Evolutionary conservation across 2,113 vertebrate species (phyloP).

Genomic region (Aldabrachelys gigantea): DNA sequence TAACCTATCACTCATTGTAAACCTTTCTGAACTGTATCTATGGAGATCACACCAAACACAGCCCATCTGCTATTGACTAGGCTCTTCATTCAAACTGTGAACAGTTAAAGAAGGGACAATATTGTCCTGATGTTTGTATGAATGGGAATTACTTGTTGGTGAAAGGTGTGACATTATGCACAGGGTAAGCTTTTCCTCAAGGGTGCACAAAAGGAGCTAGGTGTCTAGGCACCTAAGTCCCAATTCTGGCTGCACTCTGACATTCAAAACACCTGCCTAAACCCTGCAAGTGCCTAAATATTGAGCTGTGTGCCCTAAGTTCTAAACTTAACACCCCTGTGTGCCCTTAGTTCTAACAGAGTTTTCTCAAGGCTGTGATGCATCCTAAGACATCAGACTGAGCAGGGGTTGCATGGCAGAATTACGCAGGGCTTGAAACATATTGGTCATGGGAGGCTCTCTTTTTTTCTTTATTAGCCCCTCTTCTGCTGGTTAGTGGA

Average conservation of each 20-base stretch:
- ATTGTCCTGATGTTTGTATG: neutral
- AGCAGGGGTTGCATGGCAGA: accelerated
- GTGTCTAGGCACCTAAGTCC: neutral
- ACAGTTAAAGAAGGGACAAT: neutral
- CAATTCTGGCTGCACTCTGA: too few species aligned
- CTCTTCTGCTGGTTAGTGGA: neutral
- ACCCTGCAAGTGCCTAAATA: neutral
- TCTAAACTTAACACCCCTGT: neutral
- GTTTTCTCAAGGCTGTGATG: neutral
- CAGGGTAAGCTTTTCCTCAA: accelerated
- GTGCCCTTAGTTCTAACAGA: neutral
- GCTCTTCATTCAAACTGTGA: neutral
- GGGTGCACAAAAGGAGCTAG: neutral
- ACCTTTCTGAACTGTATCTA: neutral
- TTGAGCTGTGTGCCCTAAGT: neutral
- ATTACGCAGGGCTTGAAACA: neutral
- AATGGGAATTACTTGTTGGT: neutral
- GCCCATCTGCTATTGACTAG: neutral
- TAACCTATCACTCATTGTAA: neutral
- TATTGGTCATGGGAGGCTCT: neutral
- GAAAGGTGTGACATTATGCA: neutral
- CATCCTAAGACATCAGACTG: neutral
- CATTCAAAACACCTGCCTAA: neutral
- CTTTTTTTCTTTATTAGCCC: neutral
- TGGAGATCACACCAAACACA: neutral